Percentiles rank a stretch among this genome's conserved stretches.
These are phyloP conservation scores for Falcaria lacertinaria DNA, from an alignment of 2,888 invertebrate species.

Conservation along the genomic window DNA sequence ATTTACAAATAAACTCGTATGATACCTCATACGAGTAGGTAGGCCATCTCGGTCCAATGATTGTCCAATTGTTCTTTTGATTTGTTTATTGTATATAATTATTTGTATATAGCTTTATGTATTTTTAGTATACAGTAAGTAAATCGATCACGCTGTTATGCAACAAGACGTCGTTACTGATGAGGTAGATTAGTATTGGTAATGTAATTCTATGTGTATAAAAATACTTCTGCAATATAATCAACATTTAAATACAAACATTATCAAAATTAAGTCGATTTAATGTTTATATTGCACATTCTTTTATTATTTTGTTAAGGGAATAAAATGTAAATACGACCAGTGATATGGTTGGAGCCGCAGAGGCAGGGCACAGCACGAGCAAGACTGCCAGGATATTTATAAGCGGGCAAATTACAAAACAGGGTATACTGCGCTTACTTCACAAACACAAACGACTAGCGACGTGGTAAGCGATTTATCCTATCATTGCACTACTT, in stretches of 20 bases:
- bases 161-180: slow-evolving; percentile 43
- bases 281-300: slow-evolving; percentile 69
- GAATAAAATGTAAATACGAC: slow-evolving; percentile 39
- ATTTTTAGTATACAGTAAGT: slow-evolving; percentile 13
- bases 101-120: slow-evolving; percentile 20
- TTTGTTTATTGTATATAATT: slow-evolving; percentile 14
- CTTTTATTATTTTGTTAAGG: slow-evolving; percentile 28
- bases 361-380: slow-evolving; percentile 14
- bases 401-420: no score
- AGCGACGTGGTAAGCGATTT: no score
- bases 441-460: no score
- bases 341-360: slow-evolving; percentile 39
- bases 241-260: slow-evolving; percentile 77
- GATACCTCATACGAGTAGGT: no score
- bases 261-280: slow-evolving; percentile 71
- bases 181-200: slow-evolving; percentile 73
- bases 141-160: slow-evolving; percentile 17
- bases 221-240: slow-evolving; percentile 78
- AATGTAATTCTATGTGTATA: slow-evolving; percentile 70
- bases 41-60: slow-evolving; percentile 51
- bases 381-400: no score
- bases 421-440: no score
- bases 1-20: slow-evolving; percentile 19
- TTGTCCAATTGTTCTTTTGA: slow-evolving; percentile 24
- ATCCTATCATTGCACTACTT: no score